Evolutionary conservation across 2,888 invertebrate genomes (phyloP), one percentile per base, ranked within the genome.

Genomic region (Ellobium chinense): DNA sequence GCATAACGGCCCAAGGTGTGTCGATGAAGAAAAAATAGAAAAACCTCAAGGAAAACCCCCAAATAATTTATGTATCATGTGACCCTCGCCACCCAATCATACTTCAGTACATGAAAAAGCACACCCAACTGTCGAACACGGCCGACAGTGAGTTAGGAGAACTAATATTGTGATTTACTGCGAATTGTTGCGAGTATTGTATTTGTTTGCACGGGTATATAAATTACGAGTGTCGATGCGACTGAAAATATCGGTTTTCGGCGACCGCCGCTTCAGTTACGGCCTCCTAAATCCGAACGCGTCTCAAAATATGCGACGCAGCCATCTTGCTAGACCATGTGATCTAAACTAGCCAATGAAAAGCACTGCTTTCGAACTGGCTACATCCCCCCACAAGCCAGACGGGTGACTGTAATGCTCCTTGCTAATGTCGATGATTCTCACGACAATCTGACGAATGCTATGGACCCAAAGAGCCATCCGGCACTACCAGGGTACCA

Each of bases 381-480:
- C 83, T 85, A 78, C 24, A 60, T 66, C 79, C 78, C 82, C 68
- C 82, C 82, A 65, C 83, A 78, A 63, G 78, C 82, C 82, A 76
- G 66, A 83, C 83, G 87, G 86, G 84, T 80, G 87, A 86, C 84
- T 87, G 87, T 85, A 87, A 88, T 88, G 90, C 88, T 88, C 87
- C 85, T 88, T 87, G 87, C 87, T 85, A 87, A 90, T 85, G 85
- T 85, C 85, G 78, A 85, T 85, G 87, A 85, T 86, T 87, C 85
- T 85, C 83, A 78, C 85, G 83, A 84, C 87, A 89, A 91, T 91
- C 91, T 88, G 84, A 86, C 87, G 79, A 85, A 87, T 87, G 88
- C 88, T 92, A 94, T 94, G 94, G 94, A 93, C 91, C 92, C 93
- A 89, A 93, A 92, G 91, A 93, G 92, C 92, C 93, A 94, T 94